These are phyloP conservation scores for Monoplex corrugatus DNA, from an alignment of 2,888 invertebrate genomes.

Conservation along the genomic window DNA sequence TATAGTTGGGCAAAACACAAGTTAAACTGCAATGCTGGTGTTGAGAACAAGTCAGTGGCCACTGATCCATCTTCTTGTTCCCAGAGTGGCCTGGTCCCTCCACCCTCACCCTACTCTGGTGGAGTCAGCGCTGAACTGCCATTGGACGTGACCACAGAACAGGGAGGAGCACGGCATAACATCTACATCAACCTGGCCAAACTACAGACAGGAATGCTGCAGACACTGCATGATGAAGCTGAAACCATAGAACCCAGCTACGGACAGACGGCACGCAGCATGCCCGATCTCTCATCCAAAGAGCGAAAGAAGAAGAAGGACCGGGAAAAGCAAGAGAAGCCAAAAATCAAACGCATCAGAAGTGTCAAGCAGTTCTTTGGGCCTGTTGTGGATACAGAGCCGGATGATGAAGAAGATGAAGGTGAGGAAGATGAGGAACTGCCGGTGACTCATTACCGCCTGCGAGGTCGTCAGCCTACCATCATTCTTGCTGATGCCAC, in stretches of 20 bases:
- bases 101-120: conserved; percentile 32
- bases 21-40: too few relatives aligned
- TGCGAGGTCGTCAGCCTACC: conserved; percentile 70
- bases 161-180: conserved; percentile 61
- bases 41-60: neutral
- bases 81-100: conserved; percentile 42
- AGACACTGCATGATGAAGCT: conserved; percentile 72
- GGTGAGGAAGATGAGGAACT: conserved; percentile 66
- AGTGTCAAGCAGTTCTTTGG: conserved; percentile 79
- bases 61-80: neutral
- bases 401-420: conserved; percentile 59
- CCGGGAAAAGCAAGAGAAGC: conserved; percentile 51
- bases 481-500: conserved; percentile 74
- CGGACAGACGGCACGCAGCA: neutral
- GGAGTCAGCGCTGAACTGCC: neutral
- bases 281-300: neutral
- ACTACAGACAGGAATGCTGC: conserved; percentile 72
- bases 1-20: too few relatives aligned
- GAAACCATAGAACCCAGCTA: conserved; percentile 39
- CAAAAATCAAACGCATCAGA: conserved; percentile 66
- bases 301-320: conserved; percentile 53
- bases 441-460: conserved; percentile 71
- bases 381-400: conserved; percentile 68
- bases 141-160: neutral
- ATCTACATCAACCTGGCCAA: conserved; percentile 75